Conservation (phyloP, 2,113 vertebrate genomes). For the Nothobranchius kuhntae region DNA sequence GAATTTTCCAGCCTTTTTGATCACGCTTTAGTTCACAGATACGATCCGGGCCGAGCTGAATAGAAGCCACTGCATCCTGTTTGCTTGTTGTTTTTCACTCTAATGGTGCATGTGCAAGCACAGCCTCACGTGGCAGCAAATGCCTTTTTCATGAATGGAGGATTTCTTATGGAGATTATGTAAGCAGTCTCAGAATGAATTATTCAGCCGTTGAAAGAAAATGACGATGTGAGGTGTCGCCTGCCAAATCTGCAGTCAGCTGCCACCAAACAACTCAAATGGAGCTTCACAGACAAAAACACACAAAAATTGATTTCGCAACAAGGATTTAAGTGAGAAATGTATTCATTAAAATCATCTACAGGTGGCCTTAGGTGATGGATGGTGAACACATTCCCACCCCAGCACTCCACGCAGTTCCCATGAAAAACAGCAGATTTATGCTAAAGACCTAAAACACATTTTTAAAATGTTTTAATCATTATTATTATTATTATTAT, state of each 20-base stretch:
- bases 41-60: conserved; percentile 11
- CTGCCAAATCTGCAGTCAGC: conserved; percentile 33
- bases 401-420: neutral
- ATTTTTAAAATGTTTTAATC: neutral
- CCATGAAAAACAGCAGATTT: neutral
- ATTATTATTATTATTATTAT: too few species aligned
- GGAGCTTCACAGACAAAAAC: neutral
- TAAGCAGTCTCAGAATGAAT: conserved; percentile 54
- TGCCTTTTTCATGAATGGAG: conserved; percentile 46
- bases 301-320: neutral
- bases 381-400: neutral
- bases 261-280: neutral
- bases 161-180: conserved; percentile 49
- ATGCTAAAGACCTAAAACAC: neutral
- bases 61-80: neutral
- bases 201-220: conserved; percentile 35
- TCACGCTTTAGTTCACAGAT: conserved; percentile 5
- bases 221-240: neutral
- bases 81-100: neutral
- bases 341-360: neutral
- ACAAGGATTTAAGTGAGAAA: neutral
- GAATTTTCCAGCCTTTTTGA: conserved; percentile 46
- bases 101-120: neutral
- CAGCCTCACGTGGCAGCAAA: conserved; percentile 14
- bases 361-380: neutral